Conservation (phyloP, 2,113 vertebrate species). For the Macaca fascicularis region DNA sequence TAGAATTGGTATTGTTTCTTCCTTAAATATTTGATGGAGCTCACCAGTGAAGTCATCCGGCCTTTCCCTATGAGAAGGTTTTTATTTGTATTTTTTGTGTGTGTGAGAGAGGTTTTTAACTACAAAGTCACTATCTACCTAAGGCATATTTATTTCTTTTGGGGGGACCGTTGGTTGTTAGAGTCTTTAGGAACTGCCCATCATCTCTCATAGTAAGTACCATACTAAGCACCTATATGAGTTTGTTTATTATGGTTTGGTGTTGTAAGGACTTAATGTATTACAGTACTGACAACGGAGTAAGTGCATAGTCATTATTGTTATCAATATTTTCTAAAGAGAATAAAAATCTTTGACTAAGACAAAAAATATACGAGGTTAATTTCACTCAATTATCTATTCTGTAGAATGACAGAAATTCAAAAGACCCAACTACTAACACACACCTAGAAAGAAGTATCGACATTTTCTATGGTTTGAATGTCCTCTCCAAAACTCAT, state of each 20-base stretch:
- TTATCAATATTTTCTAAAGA: background rate
- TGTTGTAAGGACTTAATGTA: too few relatives aligned
- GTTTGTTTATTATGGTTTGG: background rate
- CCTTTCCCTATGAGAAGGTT: background rate
- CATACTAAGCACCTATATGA: background rate
- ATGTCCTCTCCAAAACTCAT: background rate
- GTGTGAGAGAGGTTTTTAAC: background rate
- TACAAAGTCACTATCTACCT: background rate
- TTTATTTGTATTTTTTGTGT: too few relatives aligned
- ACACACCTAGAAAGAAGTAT: background rate
- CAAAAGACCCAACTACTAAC: background rate
- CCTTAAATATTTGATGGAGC: background rate
- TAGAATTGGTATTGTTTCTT: background rate
- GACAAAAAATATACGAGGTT: background rate
- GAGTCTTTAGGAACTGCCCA: too few relatives aligned
- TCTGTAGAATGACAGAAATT: background rate
- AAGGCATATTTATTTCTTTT: background rate
- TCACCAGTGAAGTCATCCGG: background rate
- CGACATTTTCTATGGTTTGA: background rate
- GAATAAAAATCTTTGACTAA: background rate
- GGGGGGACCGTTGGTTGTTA: background rate
- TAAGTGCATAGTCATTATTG: background rate
- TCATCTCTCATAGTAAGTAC: background rate
- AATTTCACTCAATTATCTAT: background rate
- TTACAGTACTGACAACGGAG: background rate